Base-by-base conservation (phyloP, 2,113 vertebrate genomes). In the Archocentrus centrarchus region DNA sequence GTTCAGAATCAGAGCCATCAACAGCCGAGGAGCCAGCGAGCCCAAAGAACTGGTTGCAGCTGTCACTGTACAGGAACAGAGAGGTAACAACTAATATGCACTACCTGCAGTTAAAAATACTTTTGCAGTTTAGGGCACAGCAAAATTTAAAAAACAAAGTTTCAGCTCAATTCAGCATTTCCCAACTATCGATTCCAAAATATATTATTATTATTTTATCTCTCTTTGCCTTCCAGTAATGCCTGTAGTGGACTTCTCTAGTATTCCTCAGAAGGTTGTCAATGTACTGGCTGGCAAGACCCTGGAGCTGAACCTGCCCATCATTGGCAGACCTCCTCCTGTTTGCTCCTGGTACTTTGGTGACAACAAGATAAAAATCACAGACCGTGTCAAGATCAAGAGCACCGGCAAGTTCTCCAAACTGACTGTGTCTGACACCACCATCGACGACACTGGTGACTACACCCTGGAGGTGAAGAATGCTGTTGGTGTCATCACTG, bases 401-500 rank as follows among this genome's bases (percentile, higher is more conserved):
- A 98, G 96, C 85, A 93, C 94, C 11, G 95, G 94, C 58, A 99
- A 97, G 94, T 96, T 94, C 85, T 89, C 96, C 80, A 98, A 97
- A 90, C 92, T 99, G 88, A 97, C 95, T 24, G 91, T 99, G 77
- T 96, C 96, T 57, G 96, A 99, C 86, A 99, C 97, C 61, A 98
- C 97, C 47, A 99, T 99, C 83, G 95, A 96, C 63, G 98, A 99
- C 84, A 97, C 96, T 44, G 98, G 98, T 79, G 96, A 97, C 64
- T 99, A 99, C 53, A 96, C 88, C 0, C 95, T 99, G 82, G 98
- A 99, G 94, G 83, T 99, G 88, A 99, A 98, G 94, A 99, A 99
- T 62, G 84, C 93, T 77, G 96, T 96, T 80, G 98, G 98, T 92
- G 95, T 96, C 76, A 94, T 95, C 63, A 94, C 88, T 20, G 98